A percentile compares a stretch with the other conserved stretches of the same genome.
phyloP scores from a whole-genome alignment of 2,888 invertebrate species.

The Drosophila anomelani region DNA sequence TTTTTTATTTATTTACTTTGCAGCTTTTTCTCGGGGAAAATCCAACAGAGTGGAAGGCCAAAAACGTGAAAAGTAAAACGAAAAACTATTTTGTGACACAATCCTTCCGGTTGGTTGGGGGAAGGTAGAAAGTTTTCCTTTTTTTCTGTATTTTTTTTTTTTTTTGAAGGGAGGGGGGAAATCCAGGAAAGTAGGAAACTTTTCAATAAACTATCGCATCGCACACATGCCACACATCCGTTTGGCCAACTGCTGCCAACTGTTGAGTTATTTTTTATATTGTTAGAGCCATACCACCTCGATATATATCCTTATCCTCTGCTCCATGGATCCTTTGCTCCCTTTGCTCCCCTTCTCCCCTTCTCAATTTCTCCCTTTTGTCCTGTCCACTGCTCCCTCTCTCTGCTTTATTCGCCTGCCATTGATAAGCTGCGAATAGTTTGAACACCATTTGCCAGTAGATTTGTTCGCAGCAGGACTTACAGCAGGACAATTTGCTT shows the following conservation, averaged over 20 bases:
- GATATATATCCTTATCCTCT: neutral
- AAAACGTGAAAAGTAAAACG: conserved; percentile 29
- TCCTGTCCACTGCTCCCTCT: neutral
- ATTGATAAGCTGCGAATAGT: conserved; percentile 68
- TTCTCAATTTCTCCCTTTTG: conserved; percentile 5
- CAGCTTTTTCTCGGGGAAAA: neutral
- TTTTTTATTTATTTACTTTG: conserved; percentile 1
- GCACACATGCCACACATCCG: conserved; percentile 42
- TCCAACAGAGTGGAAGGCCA: conserved; percentile 21
- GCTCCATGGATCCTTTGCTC: conserved; percentile 1
- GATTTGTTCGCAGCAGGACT: conserved; percentile 50
- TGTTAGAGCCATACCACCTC: conserved; percentile 19
- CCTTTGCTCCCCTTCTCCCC: neutral
- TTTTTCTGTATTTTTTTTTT: conserved; percentile 9
- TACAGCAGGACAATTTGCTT: conserved; percentile 17
- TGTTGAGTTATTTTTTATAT: conserved; percentile 67
- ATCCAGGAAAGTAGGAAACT: conserved; percentile 34
- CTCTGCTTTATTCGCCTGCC: conserved; percentile 32
- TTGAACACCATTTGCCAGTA: conserved; percentile 55
- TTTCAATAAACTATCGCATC: conserved; percentile 60
- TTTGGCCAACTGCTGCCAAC: conserved; percentile 56
- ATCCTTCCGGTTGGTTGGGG: conserved; percentile 19
- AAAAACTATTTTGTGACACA: conserved; percentile 57
- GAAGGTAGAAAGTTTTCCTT: conserved; percentile 36
- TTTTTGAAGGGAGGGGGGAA: neutral